These are phyloP conservation scores for Eurytoma californica DNA, from an alignment of 2,888 invertebrate genomes.

Conservation along the genomic window DNA sequence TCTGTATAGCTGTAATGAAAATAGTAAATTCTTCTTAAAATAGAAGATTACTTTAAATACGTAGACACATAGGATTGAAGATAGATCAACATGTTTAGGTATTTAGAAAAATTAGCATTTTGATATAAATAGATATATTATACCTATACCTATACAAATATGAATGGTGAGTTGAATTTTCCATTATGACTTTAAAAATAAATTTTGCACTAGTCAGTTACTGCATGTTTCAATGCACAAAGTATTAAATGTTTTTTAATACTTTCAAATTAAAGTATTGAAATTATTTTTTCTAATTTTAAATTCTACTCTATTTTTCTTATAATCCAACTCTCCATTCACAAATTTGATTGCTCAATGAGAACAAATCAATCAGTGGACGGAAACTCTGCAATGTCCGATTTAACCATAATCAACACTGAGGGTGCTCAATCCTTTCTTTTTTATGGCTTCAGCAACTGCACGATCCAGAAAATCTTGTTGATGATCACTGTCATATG, in stretches of 20 bases:
- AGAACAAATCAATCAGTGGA: conserved; percentile 45
- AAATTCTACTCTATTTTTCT: background rate
- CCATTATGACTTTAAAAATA: too few species aligned
- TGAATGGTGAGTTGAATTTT: conserved; percentile 1
- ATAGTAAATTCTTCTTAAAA: conserved; percentile 42
- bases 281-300: too few species aligned
- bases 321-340: background rate
- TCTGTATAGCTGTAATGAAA: conserved; percentile 37
- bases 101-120: conserved; percentile 39
- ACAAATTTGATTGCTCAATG: conserved; percentile 27
- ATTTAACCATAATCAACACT: conserved; percentile 71
- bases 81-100: conserved; percentile 39
- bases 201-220: too few species aligned
- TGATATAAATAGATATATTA: conserved; percentile 19
- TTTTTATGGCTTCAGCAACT: conserved; percentile 85
- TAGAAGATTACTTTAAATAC: conserved; percentile 39
- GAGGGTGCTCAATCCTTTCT: conserved; percentile 80
- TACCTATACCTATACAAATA: conserved; percentile 32
- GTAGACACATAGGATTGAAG: conserved; percentile 37
- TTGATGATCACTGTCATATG: conserved; percentile 68
- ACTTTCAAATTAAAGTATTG: background rate
- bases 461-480: conserved; percentile 82
- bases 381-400: conserved; percentile 11
- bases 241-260: too few species aligned
- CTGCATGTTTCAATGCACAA: too few species aligned